Conservation (phyloP, 2,797 vertebrate species). For the Alouatta caraya region DNA sequence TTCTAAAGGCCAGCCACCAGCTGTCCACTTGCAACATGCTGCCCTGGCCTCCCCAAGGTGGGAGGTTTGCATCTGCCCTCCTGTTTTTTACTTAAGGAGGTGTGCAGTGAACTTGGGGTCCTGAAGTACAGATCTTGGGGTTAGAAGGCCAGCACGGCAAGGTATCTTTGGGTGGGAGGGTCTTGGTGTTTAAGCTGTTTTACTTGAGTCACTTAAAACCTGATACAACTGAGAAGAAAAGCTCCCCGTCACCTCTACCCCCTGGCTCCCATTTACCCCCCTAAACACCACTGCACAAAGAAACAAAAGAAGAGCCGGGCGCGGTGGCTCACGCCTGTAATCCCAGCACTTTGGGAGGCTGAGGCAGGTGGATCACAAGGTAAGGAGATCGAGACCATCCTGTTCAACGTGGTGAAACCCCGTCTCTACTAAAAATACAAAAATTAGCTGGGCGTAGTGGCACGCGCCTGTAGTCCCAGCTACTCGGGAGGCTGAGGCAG, state of each 20-base stretch:
- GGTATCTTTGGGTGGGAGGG: not conserved
- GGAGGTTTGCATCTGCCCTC: fast-evolving
- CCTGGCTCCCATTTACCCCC: fast-evolving
- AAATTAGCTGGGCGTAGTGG: too few relatives aligned
- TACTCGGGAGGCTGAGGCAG: too few relatives aligned
- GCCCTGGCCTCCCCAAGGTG: not conserved
- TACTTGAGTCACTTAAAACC: not conserved
- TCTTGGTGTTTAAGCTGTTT: not conserved
- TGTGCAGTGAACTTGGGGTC: not conserved
- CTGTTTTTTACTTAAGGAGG: not conserved
- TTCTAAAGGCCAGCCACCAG: conserved; percentile 43
- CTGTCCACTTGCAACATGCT: fast-evolving
- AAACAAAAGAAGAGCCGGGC: not conserved
- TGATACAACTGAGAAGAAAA: not conserved
- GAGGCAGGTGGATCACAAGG: too few relatives aligned
- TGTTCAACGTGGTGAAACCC: too few relatives aligned
- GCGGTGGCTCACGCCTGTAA: too few relatives aligned
- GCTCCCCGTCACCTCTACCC: too few relatives aligned
- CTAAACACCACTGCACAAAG: too few relatives aligned
- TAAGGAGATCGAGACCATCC: too few relatives aligned
- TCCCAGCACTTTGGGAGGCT: too few relatives aligned
- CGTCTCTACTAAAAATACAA: too few relatives aligned
- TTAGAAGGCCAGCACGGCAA: not conserved
- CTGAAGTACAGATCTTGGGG: not conserved
- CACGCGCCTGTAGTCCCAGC: too few relatives aligned